Conservation (phyloP, 2,113 vertebrate species). For the Beaufortia kweichowensis region DNA sequence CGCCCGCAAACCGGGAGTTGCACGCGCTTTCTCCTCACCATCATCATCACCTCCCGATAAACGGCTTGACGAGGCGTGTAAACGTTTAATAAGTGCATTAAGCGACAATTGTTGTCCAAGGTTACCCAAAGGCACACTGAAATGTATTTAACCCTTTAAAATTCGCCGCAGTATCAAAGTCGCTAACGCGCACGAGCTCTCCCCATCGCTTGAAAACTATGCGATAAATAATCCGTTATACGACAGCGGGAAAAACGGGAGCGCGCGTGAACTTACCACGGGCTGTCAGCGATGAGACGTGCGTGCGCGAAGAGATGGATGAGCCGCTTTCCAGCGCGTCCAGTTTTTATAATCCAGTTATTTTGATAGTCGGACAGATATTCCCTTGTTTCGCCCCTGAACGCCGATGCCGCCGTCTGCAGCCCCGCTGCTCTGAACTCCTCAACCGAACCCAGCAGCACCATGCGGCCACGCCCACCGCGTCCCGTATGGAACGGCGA, state of each 20-base stretch:
- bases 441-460: constrained; percentile 73
- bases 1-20: background rate
- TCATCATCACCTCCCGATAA: constrained; percentile 30
- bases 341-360: constrained; percentile 42
- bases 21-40: constrained; percentile 1
- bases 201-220: constrained; percentile 71
- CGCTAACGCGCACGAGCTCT: constrained; percentile 58
- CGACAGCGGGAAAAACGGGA: constrained; percentile 38
- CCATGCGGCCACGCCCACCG: constrained; percentile 59
- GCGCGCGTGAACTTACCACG: constrained; percentile 62
- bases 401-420: constrained; percentile 73
- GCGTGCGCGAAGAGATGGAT: constrained; percentile 29
- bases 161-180: background rate
- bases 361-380: constrained; percentile 48
- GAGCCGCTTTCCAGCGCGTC: constrained; percentile 41
- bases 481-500: constrained; percentile 26
- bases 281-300: constrained; percentile 49
- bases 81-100: background rate
- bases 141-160: background rate
- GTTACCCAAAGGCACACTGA: background rate
- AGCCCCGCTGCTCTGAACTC: constrained; percentile 58
- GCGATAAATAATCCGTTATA: constrained; percentile 74
- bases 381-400: constrained; percentile 60
- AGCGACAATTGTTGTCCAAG: background rate
- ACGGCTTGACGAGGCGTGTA: background rate